Conservation (phyloP, 2,888 invertebrate genomes). For the Alloscopus bannaensis region DNA sequence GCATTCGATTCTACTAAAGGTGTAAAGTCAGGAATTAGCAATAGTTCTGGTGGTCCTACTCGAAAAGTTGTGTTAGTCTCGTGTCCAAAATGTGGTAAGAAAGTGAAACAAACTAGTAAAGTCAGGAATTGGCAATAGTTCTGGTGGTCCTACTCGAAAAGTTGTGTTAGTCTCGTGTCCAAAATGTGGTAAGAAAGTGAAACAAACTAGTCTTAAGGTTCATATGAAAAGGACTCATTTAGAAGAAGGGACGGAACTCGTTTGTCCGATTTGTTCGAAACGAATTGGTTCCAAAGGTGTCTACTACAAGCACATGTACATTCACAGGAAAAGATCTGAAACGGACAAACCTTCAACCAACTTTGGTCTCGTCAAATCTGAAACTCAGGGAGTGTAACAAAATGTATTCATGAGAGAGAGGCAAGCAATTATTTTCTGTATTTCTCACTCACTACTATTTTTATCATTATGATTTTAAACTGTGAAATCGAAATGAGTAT, state of each 20-base stretch:
- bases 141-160: constrained; percentile 19
- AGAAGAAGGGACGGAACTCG: constrained; percentile 64
- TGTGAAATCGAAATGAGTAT: too few species aligned
- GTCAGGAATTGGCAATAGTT: constrained; percentile 5
- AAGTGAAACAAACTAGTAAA: constrained; percentile 67
- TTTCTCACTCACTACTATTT: too few species aligned
- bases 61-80: constrained; percentile 55
- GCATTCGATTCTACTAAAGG: constrained; percentile 5
- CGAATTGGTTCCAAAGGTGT: constrained; percentile 68
- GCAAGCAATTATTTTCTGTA: not conserved
- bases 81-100: constrained; percentile 67
- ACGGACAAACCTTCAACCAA: not conserved
- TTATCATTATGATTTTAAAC: too few species aligned
- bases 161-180: constrained; percentile 63
- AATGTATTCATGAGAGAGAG: too few species aligned
- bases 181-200: constrained; percentile 67
- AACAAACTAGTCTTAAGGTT: constrained; percentile 69
- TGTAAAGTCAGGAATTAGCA: constrained; percentile 7
- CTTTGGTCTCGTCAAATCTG: constrained; percentile 26
- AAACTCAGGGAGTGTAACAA: constrained; percentile 51
- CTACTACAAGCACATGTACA: constrained; percentile 70
- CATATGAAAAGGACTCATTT: constrained; percentile 68
- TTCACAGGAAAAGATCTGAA: constrained; percentile 65
- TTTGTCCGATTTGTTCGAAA: constrained; percentile 67
- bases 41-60: not conserved